Evolutionary conservation across 2,113 vertebrate species (phyloP).

Genomic region (Notiomystis cincta): DNA sequence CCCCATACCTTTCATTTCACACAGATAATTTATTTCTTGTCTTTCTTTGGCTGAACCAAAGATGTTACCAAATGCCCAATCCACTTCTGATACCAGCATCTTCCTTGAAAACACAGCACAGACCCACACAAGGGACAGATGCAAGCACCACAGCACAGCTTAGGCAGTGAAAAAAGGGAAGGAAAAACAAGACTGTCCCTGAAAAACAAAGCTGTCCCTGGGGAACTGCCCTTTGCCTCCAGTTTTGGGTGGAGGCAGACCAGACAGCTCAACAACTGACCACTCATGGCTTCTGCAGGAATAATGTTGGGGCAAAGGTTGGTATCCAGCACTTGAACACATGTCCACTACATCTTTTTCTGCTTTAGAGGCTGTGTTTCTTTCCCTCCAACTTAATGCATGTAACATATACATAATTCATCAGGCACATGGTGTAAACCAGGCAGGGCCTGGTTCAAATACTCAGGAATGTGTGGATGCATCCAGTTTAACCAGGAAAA

Average conservation of each 20-base stretch:
- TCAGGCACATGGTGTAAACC: not conserved
- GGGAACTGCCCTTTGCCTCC: not conserved
- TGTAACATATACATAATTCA: not conserved
- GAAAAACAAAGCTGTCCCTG: not conserved
- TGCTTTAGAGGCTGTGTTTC: not conserved
- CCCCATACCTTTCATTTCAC: not conserved
- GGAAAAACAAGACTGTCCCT: not conserved
- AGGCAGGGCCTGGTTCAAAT: not conserved
- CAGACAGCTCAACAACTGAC: not conserved
- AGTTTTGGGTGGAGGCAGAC: not conserved
- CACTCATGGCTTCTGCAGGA: fast-evolving
- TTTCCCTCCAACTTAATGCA: not conserved
- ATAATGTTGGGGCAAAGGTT: not conserved
- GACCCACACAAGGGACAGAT: not conserved
- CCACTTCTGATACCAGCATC: not conserved
- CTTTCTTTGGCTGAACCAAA: not conserved
- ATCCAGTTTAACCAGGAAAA: not conserved
- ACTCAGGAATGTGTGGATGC: not conserved
- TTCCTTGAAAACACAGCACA: not conserved
- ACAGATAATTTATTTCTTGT: not conserved
- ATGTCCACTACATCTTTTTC: not conserved
- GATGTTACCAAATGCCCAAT: not conserved
- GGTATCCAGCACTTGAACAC: fast-evolving
- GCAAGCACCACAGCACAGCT: not conserved
- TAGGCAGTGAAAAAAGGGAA: not conserved